A percentile compares a stretch with the other conserved stretches of the same genome.
Conservation (phyloP, 2,888 invertebrate species). For the Scaeva pyrastri region DNA sequence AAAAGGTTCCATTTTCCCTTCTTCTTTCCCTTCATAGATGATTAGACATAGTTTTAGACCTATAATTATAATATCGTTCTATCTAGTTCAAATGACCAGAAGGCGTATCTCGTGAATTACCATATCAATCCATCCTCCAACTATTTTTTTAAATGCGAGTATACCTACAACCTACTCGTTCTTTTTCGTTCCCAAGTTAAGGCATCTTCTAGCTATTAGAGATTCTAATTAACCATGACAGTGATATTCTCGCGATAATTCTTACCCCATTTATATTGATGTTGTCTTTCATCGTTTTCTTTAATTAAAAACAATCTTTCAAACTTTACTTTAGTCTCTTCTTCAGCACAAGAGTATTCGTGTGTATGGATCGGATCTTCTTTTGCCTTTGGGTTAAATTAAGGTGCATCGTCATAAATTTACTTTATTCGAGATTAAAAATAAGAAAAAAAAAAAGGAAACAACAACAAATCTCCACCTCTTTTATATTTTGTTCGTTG, state of each 20-base stretch:
- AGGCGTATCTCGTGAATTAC: conserved; percentile 63
- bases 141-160: too few species aligned
- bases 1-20: conserved; percentile 4
- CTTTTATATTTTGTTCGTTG: conserved; percentile 1
- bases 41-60: not conserved
- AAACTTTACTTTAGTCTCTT: not conserved
- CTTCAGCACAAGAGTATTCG: too few species aligned
- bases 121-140: conserved; percentile 54
- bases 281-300: conserved; percentile 49
- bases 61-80: conserved; percentile 49
- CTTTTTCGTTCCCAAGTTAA: not conserved
- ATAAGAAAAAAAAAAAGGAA: conserved; percentile 44
- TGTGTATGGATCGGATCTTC: not conserved
- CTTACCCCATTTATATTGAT: conserved; percentile 23
- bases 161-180: too few species aligned
- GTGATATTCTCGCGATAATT: conserved; percentile 62
- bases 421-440: conserved; percentile 65
- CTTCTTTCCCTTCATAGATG: too few species aligned
- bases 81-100: conserved; percentile 62
- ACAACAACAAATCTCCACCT: conserved; percentile 49
- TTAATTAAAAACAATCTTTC: conserved; percentile 72
- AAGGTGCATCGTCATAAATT: conserved; percentile 73
- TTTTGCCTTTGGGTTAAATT: conserved; percentile 30
- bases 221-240: conserved; percentile 72
- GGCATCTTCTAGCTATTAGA: conserved; percentile 73